Base-by-base conservation (phyloP, 2,797 vertebrate species). In the Tokudaia tokunoshimensis region DNA sequence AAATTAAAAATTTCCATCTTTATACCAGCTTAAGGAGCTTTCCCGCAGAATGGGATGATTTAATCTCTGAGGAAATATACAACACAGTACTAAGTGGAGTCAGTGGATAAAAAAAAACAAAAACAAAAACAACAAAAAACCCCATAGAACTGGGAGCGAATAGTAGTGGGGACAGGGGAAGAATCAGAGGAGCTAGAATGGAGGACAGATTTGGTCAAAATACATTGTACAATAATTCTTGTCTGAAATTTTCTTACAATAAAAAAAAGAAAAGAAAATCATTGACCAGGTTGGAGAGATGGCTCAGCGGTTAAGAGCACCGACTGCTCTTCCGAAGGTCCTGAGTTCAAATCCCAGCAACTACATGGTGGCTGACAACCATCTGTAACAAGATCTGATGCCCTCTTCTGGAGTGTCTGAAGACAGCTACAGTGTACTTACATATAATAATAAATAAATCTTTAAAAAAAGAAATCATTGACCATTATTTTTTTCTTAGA, bases 401-500 rank as follows among this genome's bases (percentile, higher is more conserved):
- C 41, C 41, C 2, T 41, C 41, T 41, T 41, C 41, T 41, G 41
- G 41, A 41, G 41, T 41, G 41, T 41, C 41, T 41, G 41, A 41
- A 41, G 41, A 41, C 41, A 2, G 3, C 41, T 41, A 41, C 41
- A 41, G 41, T 41, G 41, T 41, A 41, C 41, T 41, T 41, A 41
- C 41, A 41, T 41, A 41, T 41, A 41, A 41, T 41, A 41, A 41
- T 41, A 41, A 41, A 41, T 41, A 41, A 41, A 41, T 41, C 41
- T 41, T 41, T 41, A 41, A 41, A 41, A 41, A 41, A 41, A 41
- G 41, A 92, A 96, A 94, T 81, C 34, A 97, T 93, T 13, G 12
- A 87, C 14, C n/a, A 29, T 37, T 24, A 22, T 80, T 47, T 61
- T 41, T 97, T 96, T 96, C 95, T 91, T 88, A 95, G 85, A 82